A percentile compares a stretch with the other conserved stretches of the same genome.
Conservation (phyloP, 2,888 invertebrate species). For the Torymus tubicola region DNA sequence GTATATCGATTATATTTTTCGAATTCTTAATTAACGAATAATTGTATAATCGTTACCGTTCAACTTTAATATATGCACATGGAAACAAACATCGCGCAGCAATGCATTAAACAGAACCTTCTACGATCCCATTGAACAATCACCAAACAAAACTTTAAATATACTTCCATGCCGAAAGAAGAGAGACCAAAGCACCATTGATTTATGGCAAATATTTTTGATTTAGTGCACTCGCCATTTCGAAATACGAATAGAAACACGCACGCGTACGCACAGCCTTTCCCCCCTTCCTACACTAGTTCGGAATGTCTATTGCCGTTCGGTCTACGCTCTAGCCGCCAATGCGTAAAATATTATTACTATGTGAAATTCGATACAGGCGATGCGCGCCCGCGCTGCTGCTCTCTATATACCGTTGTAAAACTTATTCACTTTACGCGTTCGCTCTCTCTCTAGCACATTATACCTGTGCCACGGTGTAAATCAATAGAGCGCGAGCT, state of each 20-base stretch:
- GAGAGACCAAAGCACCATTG: not conserved
- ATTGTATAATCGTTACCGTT: too few species aligned
- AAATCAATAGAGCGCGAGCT: constrained; percentile 38
- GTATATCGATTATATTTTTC: too few species aligned
- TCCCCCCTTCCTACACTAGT: too few species aligned
- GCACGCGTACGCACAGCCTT: too few species aligned
- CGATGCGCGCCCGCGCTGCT: not conserved
- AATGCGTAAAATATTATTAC: constrained; percentile 28
- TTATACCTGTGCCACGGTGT: not conserved
- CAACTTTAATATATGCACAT: too few species aligned
- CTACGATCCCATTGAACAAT: too few species aligned
- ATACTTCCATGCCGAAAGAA: too few species aligned
- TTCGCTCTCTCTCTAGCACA: too few species aligned
- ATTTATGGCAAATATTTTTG: not conserved
- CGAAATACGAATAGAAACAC: not conserved
- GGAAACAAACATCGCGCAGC: too few species aligned
- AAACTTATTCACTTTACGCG: constrained; percentile 18
- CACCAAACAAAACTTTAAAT: too few species aligned
- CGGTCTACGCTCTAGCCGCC: not conserved
- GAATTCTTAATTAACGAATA: too few species aligned
- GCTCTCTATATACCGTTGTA: not conserved
- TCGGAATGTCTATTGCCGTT: not conserved
- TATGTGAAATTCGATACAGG: constrained; percentile 13
- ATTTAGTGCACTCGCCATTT: not conserved
- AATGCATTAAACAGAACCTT: too few species aligned